Base-by-base conservation (phyloP, 2,888 invertebrate species). In the Bugula neritina region DNA sequence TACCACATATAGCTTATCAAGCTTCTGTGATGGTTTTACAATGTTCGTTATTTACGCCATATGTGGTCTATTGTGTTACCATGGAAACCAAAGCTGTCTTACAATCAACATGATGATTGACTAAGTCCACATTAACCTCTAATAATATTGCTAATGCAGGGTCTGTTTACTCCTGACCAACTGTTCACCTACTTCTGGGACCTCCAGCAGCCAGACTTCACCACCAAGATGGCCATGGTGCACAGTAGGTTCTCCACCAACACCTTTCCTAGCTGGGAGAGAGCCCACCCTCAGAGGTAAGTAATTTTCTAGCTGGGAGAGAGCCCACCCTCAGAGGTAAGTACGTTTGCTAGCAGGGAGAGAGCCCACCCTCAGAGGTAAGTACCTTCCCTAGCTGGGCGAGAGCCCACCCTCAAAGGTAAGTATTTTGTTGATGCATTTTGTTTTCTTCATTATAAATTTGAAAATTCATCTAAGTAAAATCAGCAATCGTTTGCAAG, bases 321-420 rank as follows among this genome's bases (percentile, higher is more conserved):
- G 98, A 79, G 98, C 99, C 25, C 98, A 99, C 87, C 99, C 99
- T 21, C 88, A 97, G 80, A 90, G 97, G 92, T 92, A 83, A 99
- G 99, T 86, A 99, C 99, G 31, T 99, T 99, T 84, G 99, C 99
- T 23, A 95, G 94, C 82, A 99, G 99, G 99, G 97, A 98, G 85
- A 88, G 98, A 79, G 98, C 99, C 25, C 98, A 99, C 87, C 99
- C 99, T 21, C 88, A 97, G 80, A 90, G 97, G 92, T 92, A 83
- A 99, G 99, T 86, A 99, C 99, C 34, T 99, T 99, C 84, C 99
- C 99, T 23, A 95, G 94, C 82, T 99, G 99, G 99, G 97, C 97
- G 85, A 88, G 98, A 79, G 98, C 99, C 25, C 98, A 99, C 87
- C 99, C 99, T 21, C 88, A 97, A 80, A 90, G 97, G 92, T 92